Evolutionary conservation across 2,113 vertebrate species (phyloP), one percentile per base, ranked within the genome.

Genomic region (Seriola rivoliana): DNA sequence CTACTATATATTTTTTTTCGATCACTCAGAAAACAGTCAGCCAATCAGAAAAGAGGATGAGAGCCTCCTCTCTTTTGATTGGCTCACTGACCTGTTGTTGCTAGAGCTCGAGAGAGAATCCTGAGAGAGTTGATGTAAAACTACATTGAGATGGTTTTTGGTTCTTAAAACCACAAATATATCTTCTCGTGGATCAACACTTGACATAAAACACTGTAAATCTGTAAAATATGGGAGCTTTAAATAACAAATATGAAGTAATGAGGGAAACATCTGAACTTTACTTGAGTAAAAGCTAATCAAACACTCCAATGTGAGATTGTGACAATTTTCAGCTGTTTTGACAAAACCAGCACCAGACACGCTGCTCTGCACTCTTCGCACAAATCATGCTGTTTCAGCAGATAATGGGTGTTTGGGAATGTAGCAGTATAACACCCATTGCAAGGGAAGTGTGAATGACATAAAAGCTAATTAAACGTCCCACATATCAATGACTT

Each of bases 391-490:
- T 46, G 64, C 66, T 13, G 75, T 50, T 75, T 85, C 66, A 78
- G 82, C 75, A 81, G 64, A 82, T 82, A 72, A 75, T 68, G 46
- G 13, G 8, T 78, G 75, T 67, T 62, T 73, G 68, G 59, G 42
- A 85, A 69, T 42, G 29, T 8, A 52, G 55, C 75, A 77, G 66
- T 44, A 7, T 19, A 44, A 82, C 87, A 57, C 40, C 32, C 55
- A 55, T 8, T 42, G 59, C 66, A 38, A 55, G 67, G 54, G 60
- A 81, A 75, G 78, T 71, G 67, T 84, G 90, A 88, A 83, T 89
- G 92, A 87, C 90, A 86, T 68, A 64, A 68, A 78, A 72, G 75
- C 79, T 92, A 89, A 93, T 93, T 90, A 92, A 85, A 86, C 59
- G 58, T 84, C 90, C 75, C 62, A 75, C 87, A 68, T 85, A 75